Evolutionary conservation across 2,797 vertebrate genomes (phyloP).

Genomic region (Falco columbarius): DNA sequence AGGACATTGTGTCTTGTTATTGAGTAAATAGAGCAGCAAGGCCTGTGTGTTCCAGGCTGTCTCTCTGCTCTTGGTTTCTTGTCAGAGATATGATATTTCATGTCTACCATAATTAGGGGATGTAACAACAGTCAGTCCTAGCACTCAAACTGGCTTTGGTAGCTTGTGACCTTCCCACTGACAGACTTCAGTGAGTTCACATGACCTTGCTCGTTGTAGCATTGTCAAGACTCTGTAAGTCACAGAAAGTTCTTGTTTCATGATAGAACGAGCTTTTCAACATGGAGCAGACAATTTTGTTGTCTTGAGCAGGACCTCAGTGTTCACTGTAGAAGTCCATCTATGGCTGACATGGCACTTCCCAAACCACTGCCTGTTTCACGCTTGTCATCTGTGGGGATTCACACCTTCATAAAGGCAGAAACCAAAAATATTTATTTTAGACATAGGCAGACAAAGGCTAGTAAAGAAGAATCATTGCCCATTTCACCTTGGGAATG

Average conservation of each 20-base stretch:
- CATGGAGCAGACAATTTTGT: background rate
- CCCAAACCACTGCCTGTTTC: background rate
- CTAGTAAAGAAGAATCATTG: background rate
- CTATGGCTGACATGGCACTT: background rate
- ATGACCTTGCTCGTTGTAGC: background rate
- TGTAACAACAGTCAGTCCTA: background rate
- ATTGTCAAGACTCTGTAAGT: background rate
- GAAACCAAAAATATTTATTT: background rate
- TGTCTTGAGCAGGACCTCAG: background rate
- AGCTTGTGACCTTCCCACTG: background rate
- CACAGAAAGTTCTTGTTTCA: background rate
- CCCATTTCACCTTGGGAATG: background rate
- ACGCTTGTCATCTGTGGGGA: background rate
- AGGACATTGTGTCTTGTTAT: background rate
- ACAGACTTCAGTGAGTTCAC: background rate
- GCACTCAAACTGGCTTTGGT: background rate
- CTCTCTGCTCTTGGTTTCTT: background rate
- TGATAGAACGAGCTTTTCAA: rapidly evolving
- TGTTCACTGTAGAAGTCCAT: background rate
- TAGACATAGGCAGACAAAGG: background rate
- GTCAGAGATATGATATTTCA: background rate
- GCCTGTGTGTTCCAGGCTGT: background rate
- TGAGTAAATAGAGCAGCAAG: background rate
- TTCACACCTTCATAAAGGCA: background rate
- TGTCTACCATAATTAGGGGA: background rate